Base-by-base conservation (phyloP, 2,888 invertebrate genomes). In the Alcis repandata region DNA sequence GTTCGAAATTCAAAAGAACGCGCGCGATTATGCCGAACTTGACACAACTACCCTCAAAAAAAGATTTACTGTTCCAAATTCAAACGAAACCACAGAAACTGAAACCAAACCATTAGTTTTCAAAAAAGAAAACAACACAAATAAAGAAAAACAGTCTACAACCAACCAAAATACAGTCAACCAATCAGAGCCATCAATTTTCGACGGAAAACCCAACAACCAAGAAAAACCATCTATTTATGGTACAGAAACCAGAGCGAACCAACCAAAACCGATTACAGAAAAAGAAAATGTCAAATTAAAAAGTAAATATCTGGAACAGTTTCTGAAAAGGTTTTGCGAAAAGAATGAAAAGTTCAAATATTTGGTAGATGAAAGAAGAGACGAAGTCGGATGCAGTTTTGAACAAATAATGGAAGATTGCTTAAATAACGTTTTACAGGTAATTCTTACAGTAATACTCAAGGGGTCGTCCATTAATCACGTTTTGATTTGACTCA, bases 341-440 rank as follows among this genome's bases (percentile, higher is more conserved):
- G 72, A 82, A 0, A 82, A 75, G 38, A 74, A 53, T 74, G 63
- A 69, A 36, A 32, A 46, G 1, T 74, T 80, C 60, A 74, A 76
- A 10, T 17, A 73, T 0, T 81, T 74, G 53, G 65, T 89, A 2
- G 71, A 36, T 27, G 56, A 51, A 0, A 78, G 84, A 51, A 75
- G 80, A 2, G 85, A 86, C 0, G 91, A 91, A 68, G 85, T 77
- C 71, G 53, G 82, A 0, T 90, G 89, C 61, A 69, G 66, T n/a
- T 87, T 79, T 19, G 75, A 65, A 0, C 91, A 90, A 63, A 80
- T 84, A 1, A 82, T 91, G 80, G 91, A 91, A 58, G 80, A 85
- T 11, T 64, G 72, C 0, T 58, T 90, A 2, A 57, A 72, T 8
- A 65, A 75, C 20, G n/a, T 88, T n/a, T 70, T 89, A 38, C 68